phyloP scores from a whole-genome alignment of 2,888 invertebrate species.

The Lasioglossum vierecki region DNA sequence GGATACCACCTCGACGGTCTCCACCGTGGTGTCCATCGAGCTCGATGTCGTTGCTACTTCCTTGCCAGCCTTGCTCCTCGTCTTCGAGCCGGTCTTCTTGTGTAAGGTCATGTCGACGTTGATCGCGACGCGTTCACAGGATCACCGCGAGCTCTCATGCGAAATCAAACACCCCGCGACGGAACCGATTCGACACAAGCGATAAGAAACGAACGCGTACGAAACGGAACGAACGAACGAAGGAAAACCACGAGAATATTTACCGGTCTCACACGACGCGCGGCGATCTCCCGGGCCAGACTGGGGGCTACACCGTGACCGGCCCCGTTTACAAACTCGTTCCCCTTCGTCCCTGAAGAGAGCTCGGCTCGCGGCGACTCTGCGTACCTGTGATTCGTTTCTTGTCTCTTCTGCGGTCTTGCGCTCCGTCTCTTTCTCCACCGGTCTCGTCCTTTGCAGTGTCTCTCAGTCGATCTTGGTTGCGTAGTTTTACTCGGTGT shows the following conservation, averaged over 20 bases:
- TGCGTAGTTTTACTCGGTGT: background rate
- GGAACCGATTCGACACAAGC: background rate
- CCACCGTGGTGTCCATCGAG: conserved; percentile 60
- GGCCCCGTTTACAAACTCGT: conserved; percentile 66
- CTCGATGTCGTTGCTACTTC: conserved; percentile 62
- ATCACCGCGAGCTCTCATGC: conserved; percentile 25
- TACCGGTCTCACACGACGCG: conserved; percentile 2
- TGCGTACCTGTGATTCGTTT: conserved; percentile 25
- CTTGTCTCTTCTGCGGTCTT: background rate
- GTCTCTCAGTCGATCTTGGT: background rate
- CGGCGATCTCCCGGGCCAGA: conserved; percentile 25
- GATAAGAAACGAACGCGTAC: background rate
- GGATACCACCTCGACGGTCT: conserved; percentile 70
- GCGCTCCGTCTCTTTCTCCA: background rate
- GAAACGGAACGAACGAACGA: too few species aligned
- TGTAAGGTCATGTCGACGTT: conserved; percentile 66
- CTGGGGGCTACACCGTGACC: conserved; percentile 48
- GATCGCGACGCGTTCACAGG: conserved; percentile 17
- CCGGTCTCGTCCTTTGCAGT: background rate
- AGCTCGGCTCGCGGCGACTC: conserved; percentile 6
- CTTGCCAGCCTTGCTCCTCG: conserved; percentile 43
- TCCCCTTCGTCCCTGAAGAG: conserved; percentile 44
- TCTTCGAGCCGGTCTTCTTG: conserved; percentile 62
- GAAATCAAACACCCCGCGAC: background rate
- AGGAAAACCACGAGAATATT: background rate